Evolutionary conservation across 2,113 vertebrate genomes (phyloP), one percentile per base, ranked within the genome.

Genomic region (Melanostigma gelatinosum): DNA sequence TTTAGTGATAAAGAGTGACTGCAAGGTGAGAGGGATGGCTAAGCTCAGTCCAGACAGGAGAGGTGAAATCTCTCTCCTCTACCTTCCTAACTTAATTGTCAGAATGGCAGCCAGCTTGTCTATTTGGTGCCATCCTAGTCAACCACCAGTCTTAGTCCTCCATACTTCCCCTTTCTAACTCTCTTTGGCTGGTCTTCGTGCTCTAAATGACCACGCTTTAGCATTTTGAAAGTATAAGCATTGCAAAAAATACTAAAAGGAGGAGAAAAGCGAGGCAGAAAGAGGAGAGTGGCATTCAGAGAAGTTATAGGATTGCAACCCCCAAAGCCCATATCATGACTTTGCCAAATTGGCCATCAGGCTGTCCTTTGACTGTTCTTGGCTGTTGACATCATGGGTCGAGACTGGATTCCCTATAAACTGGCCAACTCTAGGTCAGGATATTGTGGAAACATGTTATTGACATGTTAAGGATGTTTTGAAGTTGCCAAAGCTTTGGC

Each of bases 1-100:
- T 92, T 93, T 92, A 92, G 85, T 61, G 80, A 90, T 89, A 87
- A 92, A 92, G 86, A 77, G 77, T 86, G 83, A 91, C 78, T 85
- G 83, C 84, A 79, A 86, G 89, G 84, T 84, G 81, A 90, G 85
- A 79, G 75, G 83, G 71, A 87, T 67, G 80, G 86, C 73, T 84
- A 80, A 87, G 89, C 79, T 66, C 76, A 79, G 83, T 63, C 65
- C 77, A 80, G 77, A 78, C 77, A 83, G 71, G 76, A 73, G 64
- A 74, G 68, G 67, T 80, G 75, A 79, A 81, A 80, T 80, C 73
- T 50, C 54, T 48, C 75, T 80, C 57, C 61, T 71, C 71, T 77
- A 54, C 72, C 75, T 74, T 69, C 84, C 72, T 71, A 72, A 79
- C 80, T 87, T 70, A 75, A 44, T 74, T 27, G 50, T 42, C 83